Conservation (phyloP, 2,797 vertebrate genomes). For the Synaphobranchus kaupii region DNA sequence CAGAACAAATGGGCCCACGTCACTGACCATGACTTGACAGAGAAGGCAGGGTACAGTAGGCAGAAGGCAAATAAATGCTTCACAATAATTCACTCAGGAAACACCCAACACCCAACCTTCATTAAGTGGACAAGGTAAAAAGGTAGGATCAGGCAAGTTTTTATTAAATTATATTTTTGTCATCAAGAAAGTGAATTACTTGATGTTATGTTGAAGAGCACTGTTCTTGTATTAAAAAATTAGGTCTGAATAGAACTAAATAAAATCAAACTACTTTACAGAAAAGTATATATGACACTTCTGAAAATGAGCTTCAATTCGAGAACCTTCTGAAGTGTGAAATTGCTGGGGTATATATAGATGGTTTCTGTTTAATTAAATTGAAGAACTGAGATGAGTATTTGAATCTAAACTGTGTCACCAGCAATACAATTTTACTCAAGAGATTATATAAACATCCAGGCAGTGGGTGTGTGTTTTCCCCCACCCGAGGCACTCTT, state of each 20-base stretch:
- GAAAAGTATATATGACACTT: not conserved
- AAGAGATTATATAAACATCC: not conserved
- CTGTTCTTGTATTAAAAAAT: not conserved
- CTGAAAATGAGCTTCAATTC: not conserved
- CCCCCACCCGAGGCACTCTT: not conserved
- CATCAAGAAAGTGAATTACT: not conserved
- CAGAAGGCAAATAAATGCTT: not conserved
- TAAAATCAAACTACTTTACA: not conserved
- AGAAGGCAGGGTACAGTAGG: not conserved
- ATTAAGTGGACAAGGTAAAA: not conserved
- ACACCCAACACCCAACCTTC: not conserved
- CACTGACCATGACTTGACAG: not conserved
- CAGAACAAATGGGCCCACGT: not conserved
- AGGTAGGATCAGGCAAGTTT: not conserved
- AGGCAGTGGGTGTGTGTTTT: constrained; percentile 1
- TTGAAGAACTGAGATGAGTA: not conserved
- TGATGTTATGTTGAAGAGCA: not conserved
- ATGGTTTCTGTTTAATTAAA: not conserved
- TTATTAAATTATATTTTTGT: not conserved
- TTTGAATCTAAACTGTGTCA: constrained; percentile 18
- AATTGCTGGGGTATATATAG: not conserved
- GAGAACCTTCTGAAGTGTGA: not conserved
- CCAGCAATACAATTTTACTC: not conserved
- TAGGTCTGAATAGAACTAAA: not conserved
- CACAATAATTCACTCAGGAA: not conserved